Evolutionary conservation across 2,797 vertebrate species (phyloP).

Genomic region (Scomberomorus guttatus): DNA sequence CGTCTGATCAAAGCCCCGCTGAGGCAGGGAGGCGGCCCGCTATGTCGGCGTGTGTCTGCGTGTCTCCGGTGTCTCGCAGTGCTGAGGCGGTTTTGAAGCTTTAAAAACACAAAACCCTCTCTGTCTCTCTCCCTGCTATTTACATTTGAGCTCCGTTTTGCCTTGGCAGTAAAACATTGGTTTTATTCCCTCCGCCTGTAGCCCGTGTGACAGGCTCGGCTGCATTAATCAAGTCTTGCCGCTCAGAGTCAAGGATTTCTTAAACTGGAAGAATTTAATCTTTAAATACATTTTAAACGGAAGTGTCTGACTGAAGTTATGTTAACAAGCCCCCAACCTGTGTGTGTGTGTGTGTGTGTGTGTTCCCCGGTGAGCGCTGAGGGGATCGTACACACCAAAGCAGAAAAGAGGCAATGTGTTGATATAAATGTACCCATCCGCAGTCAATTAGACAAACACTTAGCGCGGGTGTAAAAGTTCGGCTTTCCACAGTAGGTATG

Average conservation of each 20-base stretch:
- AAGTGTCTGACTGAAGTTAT: conserved; percentile 77
- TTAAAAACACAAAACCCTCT: conserved; percentile 76
- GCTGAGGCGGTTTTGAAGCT: conserved; percentile 81
- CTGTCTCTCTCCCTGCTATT: conserved; percentile 82
- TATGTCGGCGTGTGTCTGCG: conserved; percentile 74
- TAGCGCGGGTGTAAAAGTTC: conserved; percentile 58
- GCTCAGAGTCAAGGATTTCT: conserved; percentile 58
- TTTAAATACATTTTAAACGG: conserved; percentile 83
- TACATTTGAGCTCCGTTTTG: conserved; percentile 87
- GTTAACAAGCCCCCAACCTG: conserved; percentile 77
- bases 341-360: conserved; percentile 16
- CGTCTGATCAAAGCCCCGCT: conserved; percentile 86
- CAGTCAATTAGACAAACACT: conserved; percentile 74
- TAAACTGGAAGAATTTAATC: conserved; percentile 81
- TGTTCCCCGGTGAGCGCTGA: conserved; percentile 66
- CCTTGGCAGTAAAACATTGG: conserved; percentile 81
- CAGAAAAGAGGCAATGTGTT: conserved; percentile 56
- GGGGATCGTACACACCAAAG: conserved; percentile 62
- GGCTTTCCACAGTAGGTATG: conserved; percentile 3
- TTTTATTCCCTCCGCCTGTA: conserved; percentile 75
- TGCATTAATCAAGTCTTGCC: conserved; percentile 78
- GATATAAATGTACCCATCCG: conserved; percentile 65
- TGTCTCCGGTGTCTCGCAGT: conserved; percentile 84
- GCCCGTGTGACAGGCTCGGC: conserved; percentile 77
- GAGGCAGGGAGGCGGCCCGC: conserved; percentile 79